Conservation (phyloP, 2,888 invertebrate species). For the Diplolepis rosae region DNA sequence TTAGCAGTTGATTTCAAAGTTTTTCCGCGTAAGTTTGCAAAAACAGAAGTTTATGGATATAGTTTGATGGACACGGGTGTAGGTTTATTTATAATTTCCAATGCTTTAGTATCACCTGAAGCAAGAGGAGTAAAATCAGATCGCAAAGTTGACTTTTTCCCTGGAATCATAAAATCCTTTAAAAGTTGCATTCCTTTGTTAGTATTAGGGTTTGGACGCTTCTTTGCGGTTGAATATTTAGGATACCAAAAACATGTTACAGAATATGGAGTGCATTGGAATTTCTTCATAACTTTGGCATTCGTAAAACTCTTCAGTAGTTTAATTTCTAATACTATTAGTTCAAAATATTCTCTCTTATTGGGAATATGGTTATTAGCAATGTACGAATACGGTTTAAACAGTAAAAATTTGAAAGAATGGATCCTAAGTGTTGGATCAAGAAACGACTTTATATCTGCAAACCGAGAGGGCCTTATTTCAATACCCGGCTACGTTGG, state of each 20-base stretch:
- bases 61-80: slow-evolving; percentile 98
- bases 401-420: slow-evolving; percentile 79
- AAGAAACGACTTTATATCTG: slow-evolving; percentile 79
- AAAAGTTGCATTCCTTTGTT: slow-evolving; percentile 75
- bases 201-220: slow-evolving; percentile 80
- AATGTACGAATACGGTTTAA: slow-evolving; percentile 80
- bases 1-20: slow-evolving; percentile 94
- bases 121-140: slow-evolving; percentile 62
- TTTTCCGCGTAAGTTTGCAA: slow-evolving; percentile 90
- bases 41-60: slow-evolving; percentile 90
- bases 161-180: slow-evolving; percentile 54
- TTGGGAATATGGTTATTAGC: slow-evolving; percentile 77
- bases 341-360: slow-evolving; percentile 75
- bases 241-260: slow-evolving; percentile 91
- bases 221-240: slow-evolving; percentile 77
- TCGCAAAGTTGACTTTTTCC: slow-evolving; percentile 40
- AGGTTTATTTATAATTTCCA: slow-evolving; percentile 88
- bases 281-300: slow-evolving; percentile 97
- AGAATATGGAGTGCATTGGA: slow-evolving; percentile 98
- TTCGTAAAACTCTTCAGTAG: slow-evolving; percentile 85
- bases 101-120: slow-evolving; percentile 84
- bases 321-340: slow-evolving; percentile 76
- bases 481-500: slow-evolving; percentile 90
- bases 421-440: slow-evolving; percentile 81
- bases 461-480: slow-evolving; percentile 94